Conservation (phyloP, 2,888 invertebrate genomes). For the Buathra laborator region DNA sequence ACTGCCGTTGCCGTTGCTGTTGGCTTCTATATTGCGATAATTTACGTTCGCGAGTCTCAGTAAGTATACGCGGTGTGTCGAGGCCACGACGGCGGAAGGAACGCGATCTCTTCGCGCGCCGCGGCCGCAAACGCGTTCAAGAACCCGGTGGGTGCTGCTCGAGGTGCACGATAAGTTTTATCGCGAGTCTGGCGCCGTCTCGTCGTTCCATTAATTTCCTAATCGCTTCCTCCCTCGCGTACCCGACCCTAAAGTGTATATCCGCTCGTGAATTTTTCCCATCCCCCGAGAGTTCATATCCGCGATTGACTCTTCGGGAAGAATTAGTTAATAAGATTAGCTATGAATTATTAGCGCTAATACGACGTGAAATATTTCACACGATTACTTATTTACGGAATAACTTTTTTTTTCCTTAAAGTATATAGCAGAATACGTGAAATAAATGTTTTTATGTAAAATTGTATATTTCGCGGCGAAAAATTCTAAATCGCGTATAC, state of each 20-base stretch:
- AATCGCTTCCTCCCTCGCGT: constrained; percentile 70
- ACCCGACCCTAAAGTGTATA: constrained; percentile 39
- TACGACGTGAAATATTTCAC: neutral
- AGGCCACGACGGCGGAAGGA: constrained; percentile 35
- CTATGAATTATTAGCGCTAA: neutral
- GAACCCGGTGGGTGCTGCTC: constrained; percentile 36
- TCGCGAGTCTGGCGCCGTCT: constrained; percentile 80
- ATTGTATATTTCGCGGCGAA: too few relatives aligned
- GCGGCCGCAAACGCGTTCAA: constrained; percentile 26
- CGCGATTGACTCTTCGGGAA: constrained; percentile 16
- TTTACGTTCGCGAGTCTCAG: constrained; percentile 33
- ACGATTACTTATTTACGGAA: too few relatives aligned
- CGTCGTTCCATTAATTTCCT: constrained; percentile 77
- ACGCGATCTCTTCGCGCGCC: constrained; percentile 36
- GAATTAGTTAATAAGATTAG: neutral
- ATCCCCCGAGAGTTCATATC: constrained; percentile 20
- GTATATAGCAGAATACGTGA: neutral
- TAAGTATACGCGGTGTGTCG: neutral
- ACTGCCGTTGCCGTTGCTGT: constrained; percentile 6
- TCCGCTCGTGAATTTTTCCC: constrained; percentile 58
- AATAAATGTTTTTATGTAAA: neutral
- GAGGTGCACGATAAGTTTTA: constrained; percentile 78
- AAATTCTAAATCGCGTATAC: too few relatives aligned
- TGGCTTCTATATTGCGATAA: constrained; percentile 39
- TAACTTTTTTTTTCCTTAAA: too few relatives aligned